These are phyloP conservation scores for Antheraea mylitta DNA, from an alignment of 1,140 invertebrate species.

Conservation along the genomic window DNA sequence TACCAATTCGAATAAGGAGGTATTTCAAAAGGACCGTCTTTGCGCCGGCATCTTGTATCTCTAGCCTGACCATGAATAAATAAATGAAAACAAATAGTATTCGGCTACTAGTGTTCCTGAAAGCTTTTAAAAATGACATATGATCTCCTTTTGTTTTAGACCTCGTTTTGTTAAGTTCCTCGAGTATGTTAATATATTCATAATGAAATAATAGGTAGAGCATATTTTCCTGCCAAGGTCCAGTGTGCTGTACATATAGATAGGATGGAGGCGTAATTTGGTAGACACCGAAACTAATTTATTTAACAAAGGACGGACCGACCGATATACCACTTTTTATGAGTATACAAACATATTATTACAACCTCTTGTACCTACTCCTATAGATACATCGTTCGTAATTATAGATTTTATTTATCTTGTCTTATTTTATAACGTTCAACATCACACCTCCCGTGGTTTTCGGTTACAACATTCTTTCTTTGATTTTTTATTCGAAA, in stretches of 20 bases:
- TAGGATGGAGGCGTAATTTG: conserved; percentile 77
- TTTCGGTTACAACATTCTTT: not conserved
- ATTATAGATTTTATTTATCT: conserved; percentile 1
- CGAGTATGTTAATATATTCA: conserved; percentile 72
- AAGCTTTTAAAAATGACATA: conserved; percentile 66
- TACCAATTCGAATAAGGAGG: conserved; percentile 63
- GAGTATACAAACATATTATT: conserved; percentile 71
- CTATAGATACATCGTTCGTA: conserved; percentile 9
- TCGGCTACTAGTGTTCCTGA: conserved; percentile 71
- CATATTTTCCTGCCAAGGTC: conserved; percentile 69
- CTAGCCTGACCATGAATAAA: conserved; percentile 72
- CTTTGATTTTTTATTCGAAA: not conserved
- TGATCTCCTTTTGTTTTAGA: conserved; percentile 67
- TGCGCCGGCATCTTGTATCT: conserved; percentile 69
- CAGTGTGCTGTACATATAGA: conserved; percentile 63
- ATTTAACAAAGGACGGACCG: conserved; percentile 78
- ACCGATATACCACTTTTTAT: conserved; percentile 73
- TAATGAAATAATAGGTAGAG: conserved; percentile 63
- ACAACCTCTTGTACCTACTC: conserved; percentile 27
- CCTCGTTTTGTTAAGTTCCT: conserved; percentile 59
- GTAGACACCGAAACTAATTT: conserved; percentile 81
- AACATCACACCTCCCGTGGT: not conserved
- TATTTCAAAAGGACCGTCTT: conserved; percentile 62
- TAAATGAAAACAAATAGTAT: conserved; percentile 78
- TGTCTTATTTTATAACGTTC: conserved; percentile 4